Evolutionary conservation across 2,888 invertebrate genomes (phyloP).

Genomic region (Drosophila recens): DNA sequence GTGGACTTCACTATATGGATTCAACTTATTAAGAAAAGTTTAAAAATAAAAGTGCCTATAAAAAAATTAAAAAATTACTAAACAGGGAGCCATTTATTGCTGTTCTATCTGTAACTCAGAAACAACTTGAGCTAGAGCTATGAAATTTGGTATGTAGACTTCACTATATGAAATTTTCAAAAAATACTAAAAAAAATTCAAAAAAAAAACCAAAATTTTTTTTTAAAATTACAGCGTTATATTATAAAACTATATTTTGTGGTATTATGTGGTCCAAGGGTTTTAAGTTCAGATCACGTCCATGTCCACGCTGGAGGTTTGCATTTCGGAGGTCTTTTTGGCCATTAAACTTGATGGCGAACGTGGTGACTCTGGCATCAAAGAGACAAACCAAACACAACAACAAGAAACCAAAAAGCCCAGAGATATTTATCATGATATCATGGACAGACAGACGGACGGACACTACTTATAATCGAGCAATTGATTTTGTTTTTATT

Average conservation of each 20-base stretch:
- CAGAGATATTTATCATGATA: conserved; percentile 12
- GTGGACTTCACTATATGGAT: not conserved
- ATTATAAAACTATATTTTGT: not conserved
- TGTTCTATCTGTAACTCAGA: not conserved
- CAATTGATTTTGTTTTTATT: conserved; percentile 77
- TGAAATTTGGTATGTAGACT: not conserved
- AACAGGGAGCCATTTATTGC: not conserved
- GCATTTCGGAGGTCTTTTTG: conserved; percentile 57
- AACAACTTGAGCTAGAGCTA: not conserved
- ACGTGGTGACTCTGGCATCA: conserved; percentile 36
- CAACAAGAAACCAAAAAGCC: not conserved
- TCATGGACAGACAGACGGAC: not conserved
- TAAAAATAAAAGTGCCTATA: not conserved
- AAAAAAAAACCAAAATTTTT: too few species aligned
- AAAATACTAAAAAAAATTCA: not conserved
- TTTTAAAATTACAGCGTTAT: not conserved
- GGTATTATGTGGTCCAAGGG: conserved; percentile 35
- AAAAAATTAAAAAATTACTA: too few species aligned
- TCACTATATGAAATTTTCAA: not conserved
- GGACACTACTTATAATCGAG: conserved; percentile 33
- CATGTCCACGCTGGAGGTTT: conserved; percentile 7
- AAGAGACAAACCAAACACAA: conserved; percentile 16
- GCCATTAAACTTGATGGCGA: conserved; percentile 50
- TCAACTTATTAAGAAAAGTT: not conserved
- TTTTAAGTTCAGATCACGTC: conserved; percentile 49